Evolutionary conservation across 2,888 invertebrate species (phyloP).

Genomic region (Scaptomyza tumidula): DNA sequence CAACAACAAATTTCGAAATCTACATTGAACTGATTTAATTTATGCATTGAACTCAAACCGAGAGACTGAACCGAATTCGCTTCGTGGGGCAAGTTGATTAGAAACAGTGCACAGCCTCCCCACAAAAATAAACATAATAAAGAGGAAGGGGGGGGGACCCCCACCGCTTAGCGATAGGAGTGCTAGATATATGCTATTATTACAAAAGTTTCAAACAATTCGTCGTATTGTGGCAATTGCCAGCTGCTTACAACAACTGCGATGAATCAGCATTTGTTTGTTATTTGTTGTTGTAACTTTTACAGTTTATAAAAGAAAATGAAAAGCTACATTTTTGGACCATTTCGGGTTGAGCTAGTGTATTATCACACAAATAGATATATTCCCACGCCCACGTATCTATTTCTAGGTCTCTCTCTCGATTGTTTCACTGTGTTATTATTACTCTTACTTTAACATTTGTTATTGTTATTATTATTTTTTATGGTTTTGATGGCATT

Average conservation of each 20-base stretch:
- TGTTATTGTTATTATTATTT: conserved; percentile 25
- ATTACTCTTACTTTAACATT: conserved; percentile 30
- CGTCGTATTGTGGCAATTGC: conserved; percentile 21
- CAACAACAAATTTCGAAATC: conserved; percentile 56
- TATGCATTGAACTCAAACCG: conserved; percentile 37
- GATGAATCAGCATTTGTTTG: conserved; percentile 51
- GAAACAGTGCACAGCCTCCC: conserved; percentile 32
- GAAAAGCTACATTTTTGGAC: conserved; percentile 24
- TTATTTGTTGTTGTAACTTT: conserved; percentile 38
- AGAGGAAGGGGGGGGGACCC: not conserved
- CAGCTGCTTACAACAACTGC: conserved; percentile 23
- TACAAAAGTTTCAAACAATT: conserved; percentile 44
- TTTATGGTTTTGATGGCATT: conserved; percentile 59
- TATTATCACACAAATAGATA: conserved; percentile 61
- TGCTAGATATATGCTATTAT: conserved; percentile 31
- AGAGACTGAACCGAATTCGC: conserved; percentile 29
- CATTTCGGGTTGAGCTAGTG: conserved; percentile 9
- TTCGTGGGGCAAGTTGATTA: conserved; percentile 47
- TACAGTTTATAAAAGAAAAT: conserved; percentile 21
- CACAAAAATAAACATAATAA: not conserved
- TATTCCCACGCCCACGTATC: conserved; percentile 77
- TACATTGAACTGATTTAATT: conserved; percentile 68
- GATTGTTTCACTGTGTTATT: conserved; percentile 28
- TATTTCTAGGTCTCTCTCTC: conserved; percentile 69
- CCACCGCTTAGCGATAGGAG: conserved; percentile 17